These are phyloP conservation scores for Drosophila equinoxialis DNA, from an alignment of 1,140 invertebrate genomes.

Conservation along the genomic window DNA sequence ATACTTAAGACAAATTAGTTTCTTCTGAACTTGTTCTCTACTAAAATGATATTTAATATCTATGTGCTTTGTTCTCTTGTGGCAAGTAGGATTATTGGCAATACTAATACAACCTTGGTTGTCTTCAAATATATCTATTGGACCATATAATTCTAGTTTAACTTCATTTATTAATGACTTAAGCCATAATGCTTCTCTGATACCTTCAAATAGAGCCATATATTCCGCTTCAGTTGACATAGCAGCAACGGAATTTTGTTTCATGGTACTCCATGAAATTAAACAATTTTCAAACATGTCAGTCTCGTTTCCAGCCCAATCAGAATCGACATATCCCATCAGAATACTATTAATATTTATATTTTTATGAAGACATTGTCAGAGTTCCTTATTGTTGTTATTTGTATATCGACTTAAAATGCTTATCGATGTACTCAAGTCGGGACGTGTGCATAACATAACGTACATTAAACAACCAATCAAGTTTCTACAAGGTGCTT, in stretches of 20 bases:
- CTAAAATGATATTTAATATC: no score
- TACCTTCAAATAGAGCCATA: slow-evolving; percentile 10
- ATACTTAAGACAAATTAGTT: no score
- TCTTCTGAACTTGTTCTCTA: no score
- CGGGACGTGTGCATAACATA: background rate
- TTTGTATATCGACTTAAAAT: background rate
- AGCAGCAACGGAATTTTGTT: no score
- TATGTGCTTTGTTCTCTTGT: no score
- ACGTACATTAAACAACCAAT: background rate
- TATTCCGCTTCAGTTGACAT: no score
- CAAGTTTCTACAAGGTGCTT: no score
- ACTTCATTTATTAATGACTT: slow-evolving; percentile 21
- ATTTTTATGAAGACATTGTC: slow-evolving; percentile 12
- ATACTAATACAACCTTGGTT: no score
- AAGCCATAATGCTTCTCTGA: background rate
- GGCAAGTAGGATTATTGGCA: no score
- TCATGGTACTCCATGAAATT: slow-evolving; percentile 17
- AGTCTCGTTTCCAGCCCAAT: slow-evolving; percentile 48
- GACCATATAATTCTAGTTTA: no score
- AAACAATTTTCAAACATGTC: slow-evolving; percentile 45
- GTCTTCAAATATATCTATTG: slow-evolving; percentile 26
- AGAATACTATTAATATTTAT: slow-evolving; percentile 18
- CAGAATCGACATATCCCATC: no score
- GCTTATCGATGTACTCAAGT: slow-evolving; percentile 4
- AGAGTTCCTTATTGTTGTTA: slow-evolving; percentile 1